Evolutionary conservation across 1,140 invertebrate species (phyloP), one percentile per base, ranked within the genome.

Genomic region (Bombus consobrinus): DNA sequence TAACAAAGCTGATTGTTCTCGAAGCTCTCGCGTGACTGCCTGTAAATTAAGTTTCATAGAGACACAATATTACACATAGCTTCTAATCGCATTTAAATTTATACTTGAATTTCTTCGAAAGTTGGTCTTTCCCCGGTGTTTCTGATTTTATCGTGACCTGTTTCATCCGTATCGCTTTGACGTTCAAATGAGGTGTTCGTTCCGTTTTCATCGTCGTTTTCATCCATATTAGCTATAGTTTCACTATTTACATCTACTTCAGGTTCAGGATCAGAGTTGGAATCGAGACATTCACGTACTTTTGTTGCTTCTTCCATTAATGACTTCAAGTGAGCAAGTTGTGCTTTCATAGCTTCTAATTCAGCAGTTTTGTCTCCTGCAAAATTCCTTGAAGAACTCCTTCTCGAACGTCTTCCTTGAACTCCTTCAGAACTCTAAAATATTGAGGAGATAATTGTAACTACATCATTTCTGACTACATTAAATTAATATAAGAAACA

Each of bases 311-410:
- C 91, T 15, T 92, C 91, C 94, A 95, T 94, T 34, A 95, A 77
- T 10, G 90, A 85, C 87, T 95, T 95, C 57, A 95, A 88, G 81
- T 94, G 93, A 10, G 90, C 92, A 41, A 95, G 89, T 78, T 95
- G 94, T 59, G 92, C 90, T 87, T 94, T 95, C 85, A 95, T 87
- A 5, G 90, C 90, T 68, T 95, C 94, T 12, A 95, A 78, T 88
- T 95, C 94, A 10, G 91, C 91, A 32, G 88, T 88, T 89, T 95
- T 95, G 37, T 95, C 94, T 34, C 85, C 82, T 41, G 85, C 88
- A n/a, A 83, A 81, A 59, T 89, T 90, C 78, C 90, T 89, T 10
- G 91, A 92, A 71, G 89, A 66, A 66, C 32, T 34, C 15, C 64
- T 66, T 34, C 64, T 66, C 32, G 64, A 66, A 66, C 13, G 32